A percentile compares a stretch with the other conserved stretches of the same genome.
Evolutionary conservation across 2,113 vertebrate species (phyloP).

Genomic region (Ascaphus truei): DNA sequence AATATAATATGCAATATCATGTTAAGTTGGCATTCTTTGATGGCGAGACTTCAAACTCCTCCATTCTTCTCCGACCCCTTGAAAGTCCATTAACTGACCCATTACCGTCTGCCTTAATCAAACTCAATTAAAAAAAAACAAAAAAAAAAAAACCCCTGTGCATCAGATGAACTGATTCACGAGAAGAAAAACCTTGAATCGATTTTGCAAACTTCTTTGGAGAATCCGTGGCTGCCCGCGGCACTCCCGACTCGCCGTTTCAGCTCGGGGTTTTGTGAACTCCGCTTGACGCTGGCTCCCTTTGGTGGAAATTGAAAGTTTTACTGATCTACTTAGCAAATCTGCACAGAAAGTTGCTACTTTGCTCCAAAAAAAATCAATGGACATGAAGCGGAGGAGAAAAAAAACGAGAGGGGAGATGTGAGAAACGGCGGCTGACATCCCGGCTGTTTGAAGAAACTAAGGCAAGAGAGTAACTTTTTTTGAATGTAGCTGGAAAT

Average conservation of each 20-base stretch:
- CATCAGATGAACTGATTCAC: not conserved
- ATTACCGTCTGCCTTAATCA: conserved; percentile 57
- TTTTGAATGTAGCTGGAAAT: not conserved
- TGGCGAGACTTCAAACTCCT: conserved; percentile 36
- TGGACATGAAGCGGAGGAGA: not conserved
- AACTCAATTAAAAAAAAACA: conserved; percentile 57
- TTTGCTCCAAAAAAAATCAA: conserved; percentile 13
- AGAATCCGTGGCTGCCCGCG: conserved; percentile 40
- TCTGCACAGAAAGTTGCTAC: conserved; percentile 5
- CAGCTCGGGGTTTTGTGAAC: conserved; percentile 52
- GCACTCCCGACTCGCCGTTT: conserved; percentile 47
- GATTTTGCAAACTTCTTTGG: conserved; percentile 9
- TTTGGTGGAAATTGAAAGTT: conserved; percentile 51
- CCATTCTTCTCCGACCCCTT: conserved; percentile 55
- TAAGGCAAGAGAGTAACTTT: not conserved
- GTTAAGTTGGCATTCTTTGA: conserved; percentile 61
- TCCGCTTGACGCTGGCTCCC: conserved; percentile 52
- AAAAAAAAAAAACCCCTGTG: not conserved
- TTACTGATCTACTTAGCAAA: conserved; percentile 45
- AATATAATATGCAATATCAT: conserved; percentile 61
- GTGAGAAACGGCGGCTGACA: not conserved
- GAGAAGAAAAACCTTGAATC: conserved; percentile 4
- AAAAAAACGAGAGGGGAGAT: not conserved
- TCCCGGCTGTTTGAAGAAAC: not conserved
- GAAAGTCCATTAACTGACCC: conserved; percentile 62